These are phyloP conservation scores for Apomyelois bistriatella DNA, from an alignment of 2,888 invertebrate genomes.

Conservation along the genomic window DNA sequence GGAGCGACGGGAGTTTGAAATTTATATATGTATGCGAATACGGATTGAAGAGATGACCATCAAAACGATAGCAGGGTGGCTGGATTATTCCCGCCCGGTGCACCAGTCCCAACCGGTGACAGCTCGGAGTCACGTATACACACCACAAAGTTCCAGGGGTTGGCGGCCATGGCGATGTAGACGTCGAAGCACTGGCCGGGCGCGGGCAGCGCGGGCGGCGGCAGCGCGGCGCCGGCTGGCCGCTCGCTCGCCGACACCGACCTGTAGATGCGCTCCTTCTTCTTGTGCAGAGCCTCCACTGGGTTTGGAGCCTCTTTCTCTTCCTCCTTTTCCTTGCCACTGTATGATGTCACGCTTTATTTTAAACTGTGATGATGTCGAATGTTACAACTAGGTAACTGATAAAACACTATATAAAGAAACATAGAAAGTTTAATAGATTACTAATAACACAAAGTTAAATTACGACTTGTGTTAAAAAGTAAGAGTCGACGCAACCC, in stretches of 20 bases:
- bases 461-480: too few relatives aligned
- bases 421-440: too few relatives aligned
- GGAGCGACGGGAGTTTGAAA: too few relatives aligned
- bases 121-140: conserved; percentile 31
- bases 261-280: conserved; percentile 72
- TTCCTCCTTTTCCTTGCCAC: conserved; percentile 50
- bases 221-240: conserved; percentile 36
- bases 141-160: conserved; percentile 87
- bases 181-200: conserved; percentile 84
- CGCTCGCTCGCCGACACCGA: conserved; percentile 32
- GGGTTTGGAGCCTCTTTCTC: conserved; percentile 47
- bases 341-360: conserved; percentile 21
- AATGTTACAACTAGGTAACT: too few relatives aligned
- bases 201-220: conserved; percentile 58
- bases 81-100: too few relatives aligned
- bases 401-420: too few relatives aligned
- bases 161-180: conserved; percentile 86
- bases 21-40: too few relatives aligned
- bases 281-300: conserved; percentile 61
- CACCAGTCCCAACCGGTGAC: too few relatives aligned
- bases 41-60: too few relatives aligned
- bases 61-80: too few relatives aligned
- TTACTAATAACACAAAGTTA: too few relatives aligned
- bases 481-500: background rate
- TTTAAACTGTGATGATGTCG: too few relatives aligned